phyloP scores from a whole-genome alignment of 2,888 invertebrate genomes.

The Sturmia bella region DNA sequence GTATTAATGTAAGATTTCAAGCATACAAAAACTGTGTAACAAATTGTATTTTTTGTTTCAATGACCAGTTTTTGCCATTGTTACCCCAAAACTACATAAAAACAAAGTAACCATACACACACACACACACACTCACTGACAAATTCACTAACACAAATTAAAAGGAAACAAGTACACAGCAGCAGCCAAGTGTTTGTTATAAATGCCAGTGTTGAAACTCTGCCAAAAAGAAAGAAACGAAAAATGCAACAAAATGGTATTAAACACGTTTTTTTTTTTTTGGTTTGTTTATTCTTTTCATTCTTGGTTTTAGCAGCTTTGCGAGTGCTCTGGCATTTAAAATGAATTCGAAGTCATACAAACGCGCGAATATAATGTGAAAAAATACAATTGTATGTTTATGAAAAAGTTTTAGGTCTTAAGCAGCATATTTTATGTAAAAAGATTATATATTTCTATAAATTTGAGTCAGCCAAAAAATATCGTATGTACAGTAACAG shows the following conservation, averaged over 20 bases:
- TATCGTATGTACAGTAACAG: no score
- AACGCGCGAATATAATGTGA: conserved; percentile 12
- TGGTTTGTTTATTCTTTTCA: not conserved
- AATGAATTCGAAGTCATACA: conserved; percentile 30
- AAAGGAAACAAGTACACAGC: not conserved
- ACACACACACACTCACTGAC: not conserved
- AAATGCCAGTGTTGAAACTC: conserved; percentile 44
- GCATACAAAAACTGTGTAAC: conserved; percentile 5
- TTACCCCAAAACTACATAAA: conserved; percentile 7
- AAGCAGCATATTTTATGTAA: no score
- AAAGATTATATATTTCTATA: no score
- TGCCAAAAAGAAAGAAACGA: conserved; percentile 37
- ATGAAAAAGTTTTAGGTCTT: not conserved
- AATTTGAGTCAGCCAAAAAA: no score
- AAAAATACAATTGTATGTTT: not conserved
- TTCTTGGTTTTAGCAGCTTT: not conserved
- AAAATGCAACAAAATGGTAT: conserved; percentile 30
- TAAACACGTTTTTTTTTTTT: not conserved
- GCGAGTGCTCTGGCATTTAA: conserved; percentile 2
- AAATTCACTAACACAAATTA: not conserved
- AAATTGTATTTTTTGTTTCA: conserved; percentile 26
- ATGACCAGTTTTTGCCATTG: conserved; percentile 8
- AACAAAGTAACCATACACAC: not conserved
- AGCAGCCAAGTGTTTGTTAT: conserved; percentile 51
- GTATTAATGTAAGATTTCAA: conserved; percentile 18